Percentiles rank a stretch among this genome's conserved stretches.
phyloP scores from a whole-genome alignment of 1,140 invertebrate genomes.

The Amyelois transitella region DNA sequence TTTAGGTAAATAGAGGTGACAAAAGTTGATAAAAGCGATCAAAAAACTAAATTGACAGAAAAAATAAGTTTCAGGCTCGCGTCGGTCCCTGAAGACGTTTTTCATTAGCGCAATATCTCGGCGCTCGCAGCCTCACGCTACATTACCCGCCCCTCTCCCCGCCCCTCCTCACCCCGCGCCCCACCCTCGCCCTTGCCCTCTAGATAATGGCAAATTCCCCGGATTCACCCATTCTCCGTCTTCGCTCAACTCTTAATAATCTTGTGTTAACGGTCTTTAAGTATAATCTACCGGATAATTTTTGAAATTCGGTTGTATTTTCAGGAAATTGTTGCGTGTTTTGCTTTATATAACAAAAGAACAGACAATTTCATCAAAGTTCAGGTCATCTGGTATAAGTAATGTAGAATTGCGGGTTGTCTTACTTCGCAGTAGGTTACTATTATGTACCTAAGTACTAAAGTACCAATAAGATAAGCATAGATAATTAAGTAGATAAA shows the following conservation, averaged over 20 bases:
- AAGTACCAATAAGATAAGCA: too few relatives aligned
- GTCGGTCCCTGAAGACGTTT: constrained; percentile 25
- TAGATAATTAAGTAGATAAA: too few relatives aligned
- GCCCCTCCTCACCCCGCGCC: not conserved
- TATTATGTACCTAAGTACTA: too few relatives aligned
- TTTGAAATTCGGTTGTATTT: too few relatives aligned
- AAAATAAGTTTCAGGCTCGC: not conserved
- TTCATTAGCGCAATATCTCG: constrained; percentile 43
- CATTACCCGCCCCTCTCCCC: constrained; percentile 8
- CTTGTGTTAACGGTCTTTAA: not conserved
- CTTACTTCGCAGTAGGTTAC: too few relatives aligned
- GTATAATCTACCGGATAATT: not conserved
- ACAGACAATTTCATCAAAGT: too few relatives aligned
- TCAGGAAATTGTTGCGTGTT: too few relatives aligned
- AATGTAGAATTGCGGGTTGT: too few relatives aligned
- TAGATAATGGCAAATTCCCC: constrained; percentile 1
- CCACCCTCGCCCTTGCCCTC: not conserved
- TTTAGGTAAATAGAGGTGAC: too few relatives aligned
- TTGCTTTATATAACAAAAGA: too few relatives aligned
- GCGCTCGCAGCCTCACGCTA: constrained; percentile 15
- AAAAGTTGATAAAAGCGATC: too few relatives aligned
- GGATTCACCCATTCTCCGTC: not conserved
- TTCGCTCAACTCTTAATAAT: not conserved
- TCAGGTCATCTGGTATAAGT: too few relatives aligned
- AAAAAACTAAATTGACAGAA: not conserved